Percentiles rank a stretch among this genome's conserved stretches.
These are phyloP conservation scores for Calephelis virginiensis DNA, from an alignment of 1,140 invertebrate species.

Conservation along the genomic window DNA sequence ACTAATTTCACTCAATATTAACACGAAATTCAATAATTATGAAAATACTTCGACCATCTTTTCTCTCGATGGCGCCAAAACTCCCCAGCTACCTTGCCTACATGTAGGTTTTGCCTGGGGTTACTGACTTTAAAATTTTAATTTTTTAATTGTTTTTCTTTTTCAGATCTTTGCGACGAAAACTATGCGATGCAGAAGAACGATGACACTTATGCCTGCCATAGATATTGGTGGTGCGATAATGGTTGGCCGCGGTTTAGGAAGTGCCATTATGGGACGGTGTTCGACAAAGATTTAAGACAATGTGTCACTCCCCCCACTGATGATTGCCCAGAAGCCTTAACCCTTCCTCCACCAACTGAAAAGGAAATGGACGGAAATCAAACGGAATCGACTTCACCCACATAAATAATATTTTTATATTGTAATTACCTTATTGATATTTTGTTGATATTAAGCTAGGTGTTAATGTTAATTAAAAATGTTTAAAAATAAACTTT, in stretches of 20 bases:
- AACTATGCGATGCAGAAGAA: neutral
- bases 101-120: no score
- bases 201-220: neutral
- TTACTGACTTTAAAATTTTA: no score
- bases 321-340: neutral
- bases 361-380: neutral
- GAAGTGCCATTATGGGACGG: slow-evolving; percentile 1
- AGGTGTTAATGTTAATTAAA: no score
- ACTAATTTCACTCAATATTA: no score
- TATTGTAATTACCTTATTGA: no score
- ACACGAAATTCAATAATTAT: no score
- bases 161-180: neutral
- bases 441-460: no score
- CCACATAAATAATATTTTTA: neutral
- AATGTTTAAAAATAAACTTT: no score
- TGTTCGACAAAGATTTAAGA: neutral
- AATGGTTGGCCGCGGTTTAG: neutral
- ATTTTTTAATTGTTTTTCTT: neutral
- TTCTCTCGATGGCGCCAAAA: no score
- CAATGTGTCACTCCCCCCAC: neutral
- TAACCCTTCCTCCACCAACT: neutral
- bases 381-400: neutral
- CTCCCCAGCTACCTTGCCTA: no score
- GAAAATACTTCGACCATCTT: no score
- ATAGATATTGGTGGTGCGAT: slow-evolving; percentile 2